Percentiles rank a stretch among this genome's conserved stretches.
phyloP scores from a whole-genome alignment of 2,113 vertebrate species.

The Dryoscopus gambensis region DNA sequence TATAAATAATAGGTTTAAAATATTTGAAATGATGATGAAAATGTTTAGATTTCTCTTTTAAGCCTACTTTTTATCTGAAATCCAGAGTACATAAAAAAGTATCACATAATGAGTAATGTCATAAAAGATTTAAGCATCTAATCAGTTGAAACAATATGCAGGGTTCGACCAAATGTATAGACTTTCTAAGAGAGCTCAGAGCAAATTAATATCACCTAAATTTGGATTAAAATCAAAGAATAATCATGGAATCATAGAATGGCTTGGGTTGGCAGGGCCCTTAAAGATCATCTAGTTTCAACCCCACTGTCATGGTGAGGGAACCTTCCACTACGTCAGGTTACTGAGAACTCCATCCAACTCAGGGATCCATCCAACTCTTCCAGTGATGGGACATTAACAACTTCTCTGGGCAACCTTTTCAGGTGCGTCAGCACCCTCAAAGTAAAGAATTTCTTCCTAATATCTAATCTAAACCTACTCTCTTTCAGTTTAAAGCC shows the following conservation, averaged over 20 bases:
- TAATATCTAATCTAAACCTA: neutral
- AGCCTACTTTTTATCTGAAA: neutral
- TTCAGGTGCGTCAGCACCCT: accelerated
- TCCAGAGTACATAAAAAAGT: neutral
- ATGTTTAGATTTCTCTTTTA: neutral
- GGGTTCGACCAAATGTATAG: neutral
- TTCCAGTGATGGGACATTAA: too few relatives aligned
- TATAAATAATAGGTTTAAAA: neutral
- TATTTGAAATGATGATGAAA: neutral
- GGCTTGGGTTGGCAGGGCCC: neutral
- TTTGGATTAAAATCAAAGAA: neutral
- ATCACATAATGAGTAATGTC: neutral
- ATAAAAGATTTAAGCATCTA: neutral
- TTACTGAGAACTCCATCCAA: neutral
- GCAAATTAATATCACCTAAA: neutral
- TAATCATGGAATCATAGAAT: neutral
- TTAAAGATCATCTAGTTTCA: neutral
- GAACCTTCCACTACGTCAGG: neutral
- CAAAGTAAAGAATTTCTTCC: neutral
- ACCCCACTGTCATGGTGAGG: too few relatives aligned
- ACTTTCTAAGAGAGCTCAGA: neutral
- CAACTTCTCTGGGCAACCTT: neutral
- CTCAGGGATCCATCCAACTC: too few relatives aligned
- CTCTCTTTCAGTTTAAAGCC: neutral
- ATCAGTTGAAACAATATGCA: neutral